phyloP scores from a whole-genome alignment of 92 coral and sea anemone genomes.

The Actinernus sp. region DNA sequence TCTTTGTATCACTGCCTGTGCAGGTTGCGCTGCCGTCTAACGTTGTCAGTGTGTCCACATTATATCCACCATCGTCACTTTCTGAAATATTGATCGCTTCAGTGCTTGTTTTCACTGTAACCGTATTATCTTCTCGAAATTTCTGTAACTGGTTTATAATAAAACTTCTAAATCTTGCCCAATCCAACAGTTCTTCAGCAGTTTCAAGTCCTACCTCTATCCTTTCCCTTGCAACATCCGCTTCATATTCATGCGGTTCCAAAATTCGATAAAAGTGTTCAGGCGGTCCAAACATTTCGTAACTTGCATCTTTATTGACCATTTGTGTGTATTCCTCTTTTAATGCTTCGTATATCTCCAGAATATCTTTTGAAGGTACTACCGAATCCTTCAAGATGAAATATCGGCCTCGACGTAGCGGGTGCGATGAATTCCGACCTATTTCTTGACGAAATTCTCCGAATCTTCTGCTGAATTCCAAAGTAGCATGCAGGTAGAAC shows the following conservation, averaged over 20 bases:
- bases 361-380: conserved; percentile 26
- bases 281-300: conserved; percentile 68
- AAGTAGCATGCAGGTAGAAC: conserved; percentile 50
- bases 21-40: too few species aligned
- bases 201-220: conserved; percentile 69
- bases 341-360: conserved; percentile 51
- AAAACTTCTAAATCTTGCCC: too few species aligned
- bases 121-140: too few species aligned
- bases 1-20: too few species aligned
- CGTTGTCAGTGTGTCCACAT: too few species aligned
- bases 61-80: too few species aligned
- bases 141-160: too few species aligned
- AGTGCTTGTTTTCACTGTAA: too few species aligned
- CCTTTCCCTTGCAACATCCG: conserved; percentile 34
- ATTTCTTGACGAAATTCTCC: conserved; percentile 58
- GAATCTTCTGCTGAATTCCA: conserved; percentile 41
- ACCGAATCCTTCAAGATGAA: conserved; percentile 58
- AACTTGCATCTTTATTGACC: conserved; percentile 46
- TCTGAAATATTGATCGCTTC: too few species aligned
- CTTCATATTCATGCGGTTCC: conserved; percentile 37
- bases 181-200: too few species aligned
- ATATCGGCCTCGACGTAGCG: conserved; percentile 69
- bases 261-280: conserved; percentile 59
- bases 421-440: conserved; percentile 32
- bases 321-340: conserved; percentile 58